Conservation (phyloP, 1,140 invertebrate species). For the Bathynomus jamesi region DNA sequence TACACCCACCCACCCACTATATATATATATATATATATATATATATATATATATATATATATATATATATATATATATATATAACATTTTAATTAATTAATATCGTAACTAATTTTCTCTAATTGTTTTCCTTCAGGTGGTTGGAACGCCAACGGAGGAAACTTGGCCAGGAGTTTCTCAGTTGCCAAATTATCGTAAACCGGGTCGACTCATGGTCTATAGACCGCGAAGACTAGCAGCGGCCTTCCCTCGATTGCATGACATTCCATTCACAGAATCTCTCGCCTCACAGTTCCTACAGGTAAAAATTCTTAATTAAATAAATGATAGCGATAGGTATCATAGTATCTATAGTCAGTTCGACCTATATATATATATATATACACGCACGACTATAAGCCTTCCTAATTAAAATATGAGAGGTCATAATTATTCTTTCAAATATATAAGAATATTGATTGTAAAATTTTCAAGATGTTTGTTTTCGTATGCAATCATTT, state of each 20-base stretch:
- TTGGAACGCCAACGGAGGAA: constrained; percentile 84
- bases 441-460: too few relatives aligned
- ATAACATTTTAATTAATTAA: neutral
- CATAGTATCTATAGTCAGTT: too few relatives aligned
- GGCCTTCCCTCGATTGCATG: constrained; percentile 78
- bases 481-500: too few relatives aligned
- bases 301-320: neutral
- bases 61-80: too few relatives aligned
- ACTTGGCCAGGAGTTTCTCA: constrained; percentile 81
- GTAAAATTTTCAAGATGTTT: too few relatives aligned
- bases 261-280: constrained; percentile 40
- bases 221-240: constrained; percentile 67
- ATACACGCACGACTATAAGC: too few relatives aligned
- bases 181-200: constrained; percentile 68
- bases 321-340: neutral
- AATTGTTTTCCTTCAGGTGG: neutral
- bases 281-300: neutral
- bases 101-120: neutral
- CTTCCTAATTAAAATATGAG: too few relatives aligned
- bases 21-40: too few relatives aligned
- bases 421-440: too few relatives aligned
- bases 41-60: too few relatives aligned
- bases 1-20: too few relatives aligned
- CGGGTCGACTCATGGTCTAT: constrained; percentile 65
- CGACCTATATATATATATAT: too few relatives aligned